These are phyloP conservation scores for Ophion obscuratus DNA, from an alignment of 2,888 invertebrate genomes.

Conservation along the genomic window DNA sequence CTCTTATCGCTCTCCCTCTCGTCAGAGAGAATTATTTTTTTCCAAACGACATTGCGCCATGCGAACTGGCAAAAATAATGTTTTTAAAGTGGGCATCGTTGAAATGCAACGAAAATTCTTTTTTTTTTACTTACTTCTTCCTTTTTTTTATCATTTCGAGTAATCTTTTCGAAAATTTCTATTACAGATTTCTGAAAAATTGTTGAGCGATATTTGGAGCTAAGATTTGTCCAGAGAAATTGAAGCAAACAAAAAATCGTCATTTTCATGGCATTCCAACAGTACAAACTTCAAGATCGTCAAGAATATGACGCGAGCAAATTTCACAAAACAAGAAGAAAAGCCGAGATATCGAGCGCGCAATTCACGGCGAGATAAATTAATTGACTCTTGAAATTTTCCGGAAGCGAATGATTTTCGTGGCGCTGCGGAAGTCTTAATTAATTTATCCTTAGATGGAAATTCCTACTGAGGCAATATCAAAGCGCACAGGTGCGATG, in stretches of 20 bases:
- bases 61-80: neutral
- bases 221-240: no score
- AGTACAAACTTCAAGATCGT: constrained; percentile 3
- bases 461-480: neutral
- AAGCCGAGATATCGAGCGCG: constrained; percentile 20
- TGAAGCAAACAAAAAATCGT: neutral
- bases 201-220: no score
- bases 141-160: no score
- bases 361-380: neutral
- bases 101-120: no score
- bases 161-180: no score
- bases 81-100: no score
- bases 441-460: constrained; percentile 65
- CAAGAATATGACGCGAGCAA: constrained; percentile 22
- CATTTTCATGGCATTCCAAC: neutral
- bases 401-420: constrained; percentile 60
- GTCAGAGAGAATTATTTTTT: neutral
- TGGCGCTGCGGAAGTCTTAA: constrained; percentile 45
- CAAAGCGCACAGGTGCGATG: constrained; percentile 30
- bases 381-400: constrained; percentile 38
- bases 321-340: constrained; percentile 20
- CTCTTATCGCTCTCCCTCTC: no score
- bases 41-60: neutral
- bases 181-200: no score
- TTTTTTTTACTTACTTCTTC: neutral